A percentile compares a stretch with the other conserved stretches of the same genome.
These are phyloP conservation scores for Morinoia aosen DNA, from an alignment of 2,888 invertebrate species.

Conservation along the genomic window DNA sequence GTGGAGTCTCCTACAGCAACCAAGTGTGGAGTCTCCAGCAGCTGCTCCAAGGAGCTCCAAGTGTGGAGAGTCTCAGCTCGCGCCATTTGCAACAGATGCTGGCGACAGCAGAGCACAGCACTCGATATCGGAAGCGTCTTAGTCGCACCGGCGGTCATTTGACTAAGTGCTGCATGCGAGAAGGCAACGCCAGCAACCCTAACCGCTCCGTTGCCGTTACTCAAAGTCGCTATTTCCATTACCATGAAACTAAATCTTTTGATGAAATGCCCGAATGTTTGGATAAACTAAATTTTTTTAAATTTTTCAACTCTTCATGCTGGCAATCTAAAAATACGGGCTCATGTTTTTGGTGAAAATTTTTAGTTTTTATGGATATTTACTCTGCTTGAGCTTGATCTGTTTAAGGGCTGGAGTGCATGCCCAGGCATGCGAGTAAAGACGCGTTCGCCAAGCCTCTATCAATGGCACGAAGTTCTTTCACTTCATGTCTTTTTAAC, in stretches of 20 bases:
- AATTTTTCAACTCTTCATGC: background rate
- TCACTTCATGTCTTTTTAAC: conserved; percentile 18
- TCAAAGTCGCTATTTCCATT: background rate
- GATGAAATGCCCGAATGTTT: background rate
- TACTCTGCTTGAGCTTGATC: background rate
- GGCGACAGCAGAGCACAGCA: background rate
- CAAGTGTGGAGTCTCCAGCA: background rate
- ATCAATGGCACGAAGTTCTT: conserved; percentile 15
- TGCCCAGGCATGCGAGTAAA: background rate
- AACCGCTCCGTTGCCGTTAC: background rate
- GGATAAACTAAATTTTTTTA: background rate
- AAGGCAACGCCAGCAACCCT: background rate
- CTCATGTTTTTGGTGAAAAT: background rate
- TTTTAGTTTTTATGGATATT: background rate
- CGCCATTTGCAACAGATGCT: background rate
- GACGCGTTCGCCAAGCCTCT: background rate
- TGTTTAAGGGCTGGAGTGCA: background rate
- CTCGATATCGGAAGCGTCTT: conserved; percentile 9
- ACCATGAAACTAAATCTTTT: background rate
- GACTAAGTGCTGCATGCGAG: background rate
- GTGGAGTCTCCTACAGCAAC: background rate
- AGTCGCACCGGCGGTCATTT: background rate
- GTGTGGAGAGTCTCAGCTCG: too few species aligned
- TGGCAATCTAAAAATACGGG: background rate
- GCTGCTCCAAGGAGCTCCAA: too few species aligned